Conservation (phyloP, 2,888 invertebrate genomes). For the Hydropsyche betteni region DNA sequence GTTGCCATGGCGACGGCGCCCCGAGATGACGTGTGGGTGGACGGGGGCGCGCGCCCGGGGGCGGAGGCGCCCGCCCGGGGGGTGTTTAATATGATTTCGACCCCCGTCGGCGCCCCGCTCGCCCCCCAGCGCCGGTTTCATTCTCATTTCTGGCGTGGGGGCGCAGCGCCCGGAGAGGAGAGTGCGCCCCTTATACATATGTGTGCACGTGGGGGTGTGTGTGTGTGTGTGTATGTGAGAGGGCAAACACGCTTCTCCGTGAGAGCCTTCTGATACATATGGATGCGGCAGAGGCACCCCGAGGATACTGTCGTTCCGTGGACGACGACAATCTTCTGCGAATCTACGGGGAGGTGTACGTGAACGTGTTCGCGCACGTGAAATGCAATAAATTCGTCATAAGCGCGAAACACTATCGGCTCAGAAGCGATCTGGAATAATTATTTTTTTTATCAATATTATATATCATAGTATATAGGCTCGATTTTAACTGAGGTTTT, state of each 20-base stretch:
- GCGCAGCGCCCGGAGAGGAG: conserved; percentile 35
- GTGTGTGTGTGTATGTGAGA: conserved; percentile 25
- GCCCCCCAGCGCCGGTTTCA: conserved; percentile 45
- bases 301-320: conserved; percentile 37
- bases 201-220: conserved; percentile 32
- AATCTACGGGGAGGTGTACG: not conserved
- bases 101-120: conserved; percentile 59
- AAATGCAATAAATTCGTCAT: conserved; percentile 13
- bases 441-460: too few relatives aligned
- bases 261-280: conserved; percentile 42
- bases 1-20: conserved; percentile 73
- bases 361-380: not conserved
- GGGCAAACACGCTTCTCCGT: conserved; percentile 39
- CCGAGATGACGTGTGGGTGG: conserved; percentile 55
- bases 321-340: conserved; percentile 9
- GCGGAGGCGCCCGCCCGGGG: conserved; percentile 22
- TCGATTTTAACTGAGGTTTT: too few relatives aligned
- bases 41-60: conserved; percentile 37
- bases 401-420: not conserved
- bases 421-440: too few relatives aligned
- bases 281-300: conserved; percentile 28
- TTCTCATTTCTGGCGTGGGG: conserved; percentile 48
- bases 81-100: conserved; percentile 58
- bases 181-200: conserved; percentile 7
- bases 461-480: too few relatives aligned